These are phyloP conservation scores for Tuta absoluta DNA, from an alignment of 2,888 invertebrate genomes.

Conservation along the genomic window DNA sequence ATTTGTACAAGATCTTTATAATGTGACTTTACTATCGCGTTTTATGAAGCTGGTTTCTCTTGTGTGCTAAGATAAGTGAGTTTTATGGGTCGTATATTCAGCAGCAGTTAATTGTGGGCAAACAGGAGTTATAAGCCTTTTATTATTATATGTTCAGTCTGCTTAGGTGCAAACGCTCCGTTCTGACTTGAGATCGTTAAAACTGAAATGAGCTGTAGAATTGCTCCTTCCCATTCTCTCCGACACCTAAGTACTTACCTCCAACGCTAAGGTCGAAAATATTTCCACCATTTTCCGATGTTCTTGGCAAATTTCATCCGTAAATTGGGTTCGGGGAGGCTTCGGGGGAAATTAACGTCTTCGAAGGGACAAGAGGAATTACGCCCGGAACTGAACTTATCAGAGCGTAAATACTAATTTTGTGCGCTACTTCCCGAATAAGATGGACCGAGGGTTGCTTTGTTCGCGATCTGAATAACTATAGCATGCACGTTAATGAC, in stretches of 20 bases:
- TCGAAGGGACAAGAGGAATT: constrained; percentile 16
- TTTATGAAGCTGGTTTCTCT: constrained; percentile 60
- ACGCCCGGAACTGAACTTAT: constrained; percentile 22
- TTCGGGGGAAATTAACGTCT: constrained; percentile 16
- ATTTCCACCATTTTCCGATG: constrained; percentile 2
- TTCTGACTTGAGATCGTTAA: not conserved
- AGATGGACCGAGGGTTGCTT: constrained; percentile 7
- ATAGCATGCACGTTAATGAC: constrained; percentile 27
- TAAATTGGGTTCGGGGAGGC: constrained; percentile 14
- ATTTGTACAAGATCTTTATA: constrained; percentile 70
- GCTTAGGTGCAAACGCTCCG: not conserved
- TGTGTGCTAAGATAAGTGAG: constrained; percentile 67
- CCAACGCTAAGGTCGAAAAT: constrained; percentile 9
- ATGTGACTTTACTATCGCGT: constrained; percentile 66
- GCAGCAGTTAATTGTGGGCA: constrained; percentile 58
- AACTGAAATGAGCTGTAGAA: constrained; percentile 5
- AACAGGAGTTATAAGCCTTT: constrained; percentile 41
- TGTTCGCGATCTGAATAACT: constrained; percentile 3
- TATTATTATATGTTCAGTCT: constrained; percentile 32
- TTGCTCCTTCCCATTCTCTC: constrained; percentile 4
- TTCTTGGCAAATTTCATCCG: constrained; percentile 7
- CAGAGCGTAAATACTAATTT: constrained; percentile 25
- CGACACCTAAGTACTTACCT: constrained; percentile 12
- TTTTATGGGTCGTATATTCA: constrained; percentile 69
- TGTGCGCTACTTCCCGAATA: constrained; percentile 21